A percentile compares a stretch with the other conserved stretches of the same genome.
Evolutionary conservation across 2,797 vertebrate genomes (phyloP).

Genomic region (Poecilia picta): DNA sequence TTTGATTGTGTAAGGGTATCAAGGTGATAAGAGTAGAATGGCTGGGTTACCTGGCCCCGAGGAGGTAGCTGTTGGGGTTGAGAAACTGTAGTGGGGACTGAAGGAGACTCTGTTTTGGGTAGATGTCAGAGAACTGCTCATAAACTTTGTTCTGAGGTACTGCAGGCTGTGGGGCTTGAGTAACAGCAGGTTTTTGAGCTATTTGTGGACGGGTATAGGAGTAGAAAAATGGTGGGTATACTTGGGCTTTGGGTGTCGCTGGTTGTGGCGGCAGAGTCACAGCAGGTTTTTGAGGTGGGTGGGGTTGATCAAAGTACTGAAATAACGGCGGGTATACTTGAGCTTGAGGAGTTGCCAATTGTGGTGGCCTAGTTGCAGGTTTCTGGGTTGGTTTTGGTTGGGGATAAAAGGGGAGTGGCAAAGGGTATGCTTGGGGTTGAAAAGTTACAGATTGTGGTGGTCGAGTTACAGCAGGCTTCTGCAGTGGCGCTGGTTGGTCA

Average conservation of each 20-base stretch:
- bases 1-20: background rate
- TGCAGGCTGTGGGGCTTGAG: background rate
- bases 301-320: background rate
- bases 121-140: background rate
- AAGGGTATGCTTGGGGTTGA: background rate
- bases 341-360: background rate
- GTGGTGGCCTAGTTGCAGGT: background rate
- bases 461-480: background rate
- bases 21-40: background rate
- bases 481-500: background rate
- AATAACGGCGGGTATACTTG: background rate
- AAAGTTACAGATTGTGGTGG: background rate
- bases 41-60: background rate
- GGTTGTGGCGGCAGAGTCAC: background rate
- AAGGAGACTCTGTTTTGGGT: background rate
- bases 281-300: background rate
- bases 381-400: background rate
- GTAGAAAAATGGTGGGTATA: background rate
- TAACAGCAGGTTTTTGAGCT: background rate
- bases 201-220: background rate
- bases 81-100: background rate
- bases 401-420: background rate
- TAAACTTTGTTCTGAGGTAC: background rate
- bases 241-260: background rate
- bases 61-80: background rate